Conservation (phyloP, 2,797 vertebrate species). For the Fringilla coelebs region DNA sequence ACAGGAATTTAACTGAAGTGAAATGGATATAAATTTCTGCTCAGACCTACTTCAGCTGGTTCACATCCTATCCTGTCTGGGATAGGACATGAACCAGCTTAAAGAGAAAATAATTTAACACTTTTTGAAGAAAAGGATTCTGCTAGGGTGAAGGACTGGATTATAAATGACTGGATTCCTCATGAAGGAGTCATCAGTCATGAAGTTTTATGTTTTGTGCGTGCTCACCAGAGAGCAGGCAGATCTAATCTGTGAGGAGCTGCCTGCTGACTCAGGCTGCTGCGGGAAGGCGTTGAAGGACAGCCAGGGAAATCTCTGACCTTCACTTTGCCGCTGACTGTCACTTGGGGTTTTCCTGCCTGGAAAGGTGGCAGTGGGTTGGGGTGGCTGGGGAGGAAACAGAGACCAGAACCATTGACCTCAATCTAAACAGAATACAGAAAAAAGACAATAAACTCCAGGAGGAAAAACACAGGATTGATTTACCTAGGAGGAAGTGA, state of each 20-base stretch:
- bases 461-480: background rate
- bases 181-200: background rate
- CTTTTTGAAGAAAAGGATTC: background rate
- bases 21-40: background rate
- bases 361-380: background rate
- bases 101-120: background rate
- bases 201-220: background rate
- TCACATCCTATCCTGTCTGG: background rate
- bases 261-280: slow-evolving; percentile 33
- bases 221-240: background rate
- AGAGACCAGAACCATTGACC: slow-evolving; percentile 29
- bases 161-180: background rate
- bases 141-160: background rate
- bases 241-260: background rate
- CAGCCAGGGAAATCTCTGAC: slow-evolving; percentile 46
- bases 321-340: background rate
- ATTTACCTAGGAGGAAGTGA: slow-evolving; percentile 51
- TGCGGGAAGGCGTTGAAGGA: background rate
- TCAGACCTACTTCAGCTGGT: background rate
- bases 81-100: background rate
- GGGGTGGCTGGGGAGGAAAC: slow-evolving; percentile 29
- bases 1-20: background rate
- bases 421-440: slow-evolving; percentile 33
- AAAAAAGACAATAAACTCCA: slow-evolving; percentile 48
- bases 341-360: slow-evolving; percentile 42